phyloP scores from a whole-genome alignment of 2,797 vertebrate species.

The Cossypha niveicapilla region DNA sequence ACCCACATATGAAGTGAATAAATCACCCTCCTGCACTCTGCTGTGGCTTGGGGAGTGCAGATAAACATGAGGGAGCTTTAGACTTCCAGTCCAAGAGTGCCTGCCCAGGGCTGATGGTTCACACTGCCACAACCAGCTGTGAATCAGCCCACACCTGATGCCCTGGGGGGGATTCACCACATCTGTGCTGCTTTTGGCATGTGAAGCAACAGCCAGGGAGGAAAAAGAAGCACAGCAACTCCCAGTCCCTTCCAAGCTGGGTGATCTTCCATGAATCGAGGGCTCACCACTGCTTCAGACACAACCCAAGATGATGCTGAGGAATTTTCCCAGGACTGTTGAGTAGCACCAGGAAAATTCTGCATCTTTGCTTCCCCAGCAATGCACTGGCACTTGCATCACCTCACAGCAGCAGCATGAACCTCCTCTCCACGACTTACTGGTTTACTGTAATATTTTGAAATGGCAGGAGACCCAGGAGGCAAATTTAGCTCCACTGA shows the following conservation, averaged over 20 bases:
- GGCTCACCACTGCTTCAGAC: background rate
- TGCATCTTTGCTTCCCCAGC: background rate
- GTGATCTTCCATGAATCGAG: background rate
- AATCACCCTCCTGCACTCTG: background rate
- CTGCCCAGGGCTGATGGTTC: background rate
- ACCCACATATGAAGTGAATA: background rate
- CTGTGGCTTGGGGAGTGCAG: background rate
- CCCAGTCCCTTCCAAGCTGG: background rate
- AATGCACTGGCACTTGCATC: background rate
- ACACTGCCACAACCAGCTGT: background rate
- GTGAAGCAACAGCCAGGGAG: background rate
- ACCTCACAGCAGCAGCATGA: background rate
- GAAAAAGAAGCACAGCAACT: background rate
- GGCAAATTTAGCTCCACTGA: background rate
- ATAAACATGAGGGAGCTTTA: background rate
- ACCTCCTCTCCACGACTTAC: background rate
- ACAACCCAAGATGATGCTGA: background rate
- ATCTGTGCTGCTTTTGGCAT: background rate
- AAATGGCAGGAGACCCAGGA: background rate
- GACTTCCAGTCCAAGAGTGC: background rate
- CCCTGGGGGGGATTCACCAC: background rate
- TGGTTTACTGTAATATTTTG: background rate
- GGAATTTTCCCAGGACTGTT: background rate
- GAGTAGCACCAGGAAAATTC: background rate
- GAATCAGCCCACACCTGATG: background rate